Conservation (phyloP, 2,797 vertebrate species). For the Microctenopoma steveboyesi region DNA sequence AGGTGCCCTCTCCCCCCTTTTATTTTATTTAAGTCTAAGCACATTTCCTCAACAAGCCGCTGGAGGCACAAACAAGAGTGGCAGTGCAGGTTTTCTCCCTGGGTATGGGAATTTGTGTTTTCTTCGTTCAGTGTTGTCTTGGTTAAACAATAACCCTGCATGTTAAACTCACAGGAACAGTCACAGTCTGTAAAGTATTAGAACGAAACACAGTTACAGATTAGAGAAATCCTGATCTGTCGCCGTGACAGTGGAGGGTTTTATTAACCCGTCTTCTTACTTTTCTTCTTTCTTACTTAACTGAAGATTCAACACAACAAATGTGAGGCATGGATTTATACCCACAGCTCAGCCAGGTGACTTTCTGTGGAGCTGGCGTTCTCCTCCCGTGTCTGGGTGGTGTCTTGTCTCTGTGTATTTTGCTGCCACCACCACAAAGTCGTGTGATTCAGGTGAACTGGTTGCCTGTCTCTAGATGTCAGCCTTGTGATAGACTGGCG, state of each 20-base stretch:
- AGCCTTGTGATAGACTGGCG: too few species aligned
- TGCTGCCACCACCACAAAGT: too few species aligned
- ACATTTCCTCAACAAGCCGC: not conserved
- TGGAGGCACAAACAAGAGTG: not conserved
- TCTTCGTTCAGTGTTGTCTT: conserved; percentile 42
- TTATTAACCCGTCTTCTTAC: not conserved
- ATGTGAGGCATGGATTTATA: too few species aligned
- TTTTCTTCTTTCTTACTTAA: too few species aligned
- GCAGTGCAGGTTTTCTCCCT: not conserved
- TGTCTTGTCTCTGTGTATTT: too few species aligned
- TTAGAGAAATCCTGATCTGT: not conserved
- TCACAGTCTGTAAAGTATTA: not conserved
- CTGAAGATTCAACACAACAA: too few species aligned
- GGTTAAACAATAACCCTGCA: conserved; percentile 57
- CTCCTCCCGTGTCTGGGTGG: too few species aligned
- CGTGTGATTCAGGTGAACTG: too few species aligned
- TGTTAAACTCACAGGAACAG: conserved; percentile 22
- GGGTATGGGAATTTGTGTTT: conserved; percentile 1
- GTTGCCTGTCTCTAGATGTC: too few species aligned
- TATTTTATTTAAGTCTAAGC: not conserved
- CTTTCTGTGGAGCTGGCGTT: too few species aligned
- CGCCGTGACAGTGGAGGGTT: not conserved
- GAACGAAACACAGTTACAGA: conserved; percentile 23
- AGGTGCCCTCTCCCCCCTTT: not conserved
- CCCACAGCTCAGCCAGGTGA: too few species aligned